Conservation (phyloP, 2,888 invertebrate genomes). For the Eubasilissa splendida region DNA sequence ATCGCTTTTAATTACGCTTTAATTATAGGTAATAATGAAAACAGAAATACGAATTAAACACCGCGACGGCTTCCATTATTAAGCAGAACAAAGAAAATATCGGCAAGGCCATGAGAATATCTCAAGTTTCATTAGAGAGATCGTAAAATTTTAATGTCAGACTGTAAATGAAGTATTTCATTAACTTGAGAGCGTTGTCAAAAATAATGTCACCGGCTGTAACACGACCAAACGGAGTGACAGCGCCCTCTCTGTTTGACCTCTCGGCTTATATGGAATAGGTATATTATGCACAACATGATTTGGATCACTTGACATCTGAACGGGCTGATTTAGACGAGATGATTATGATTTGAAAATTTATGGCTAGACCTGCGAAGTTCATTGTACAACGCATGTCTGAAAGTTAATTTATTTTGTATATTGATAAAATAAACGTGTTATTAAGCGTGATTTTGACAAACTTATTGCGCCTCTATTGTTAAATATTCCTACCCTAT, state of each 20-base stretch:
- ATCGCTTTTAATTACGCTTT: conserved; percentile 39
- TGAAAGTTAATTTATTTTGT: no score
- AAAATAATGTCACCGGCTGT: conserved; percentile 30
- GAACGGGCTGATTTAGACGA: no score
- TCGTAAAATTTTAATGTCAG: conserved; percentile 55
- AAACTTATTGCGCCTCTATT: no score
- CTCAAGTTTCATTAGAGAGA: conserved; percentile 51
- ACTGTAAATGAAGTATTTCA: conserved; percentile 55
- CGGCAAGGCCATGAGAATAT: conserved; percentile 28
- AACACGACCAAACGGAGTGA: conserved; percentile 8
- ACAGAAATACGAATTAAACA: conserved; percentile 42
- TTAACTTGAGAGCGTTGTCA: conserved; percentile 45
- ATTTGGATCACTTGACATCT: no score
- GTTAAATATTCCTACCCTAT: no score
- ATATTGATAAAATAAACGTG: no score
- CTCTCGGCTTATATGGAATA: background rate
- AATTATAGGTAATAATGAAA: conserved; percentile 46
- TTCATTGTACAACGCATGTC: no score
- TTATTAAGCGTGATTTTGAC: no score
- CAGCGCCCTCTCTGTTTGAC: conserved; percentile 9
- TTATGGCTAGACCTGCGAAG: no score
- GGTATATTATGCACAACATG: no score
- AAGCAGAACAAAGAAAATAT: conserved; percentile 46
- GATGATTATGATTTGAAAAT: no score
- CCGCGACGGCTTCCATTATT: conserved; percentile 42